Evolutionary conservation across 2,797 vertebrate species (phyloP), one percentile per base, ranked within the genome.

Genomic region (Pteropus rufus): DNA sequence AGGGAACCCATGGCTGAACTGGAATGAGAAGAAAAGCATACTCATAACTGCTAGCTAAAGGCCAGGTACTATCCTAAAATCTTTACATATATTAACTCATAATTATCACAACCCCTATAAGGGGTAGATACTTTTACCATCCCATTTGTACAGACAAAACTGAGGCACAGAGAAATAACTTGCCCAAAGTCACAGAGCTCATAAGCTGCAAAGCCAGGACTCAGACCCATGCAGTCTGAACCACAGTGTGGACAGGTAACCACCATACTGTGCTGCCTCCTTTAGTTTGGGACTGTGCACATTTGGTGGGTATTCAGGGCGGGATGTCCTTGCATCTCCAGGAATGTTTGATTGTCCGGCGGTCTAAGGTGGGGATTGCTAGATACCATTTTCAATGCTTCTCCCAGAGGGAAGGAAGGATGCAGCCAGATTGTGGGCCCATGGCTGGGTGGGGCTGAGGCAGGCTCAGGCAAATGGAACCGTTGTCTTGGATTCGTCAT

Each of bases 141-240:
- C 16, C 26, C 18, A 85, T 81, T 88, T 34, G 8, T 60, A 93
- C 64, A 21, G 16, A 60, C 29, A 62, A 80, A 91, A 73, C 16
- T 46, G 56, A 93, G 36, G 21, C 58, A 72, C 73, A 80, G 64
- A 70, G 54, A 94, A 93, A 73, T 73, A 83, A 54, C 4, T 81
- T 86, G 79, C 54, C 49, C 58, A 39, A 21, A 76, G 39, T 77
- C 29, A 81, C 65, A 73, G 14, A 81, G 54, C 21, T 94, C 7
- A 26, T 76, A 81, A 52, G 39, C 56, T 77, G 26, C 75, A 89
- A 93, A 73, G 54, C 73, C 21, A 60, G 81, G 23, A 58, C 77
- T 81, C 41, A 46, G 9, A 84, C 12, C 58, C 19, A 46, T 7
- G 3, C 7, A 10, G 6, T 23, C 24, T 73, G 18, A 76, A 39